These are phyloP conservation scores for Poicephalus gulielmi DNA, from an alignment of 2,113 vertebrate genomes.

Conservation along the genomic window DNA sequence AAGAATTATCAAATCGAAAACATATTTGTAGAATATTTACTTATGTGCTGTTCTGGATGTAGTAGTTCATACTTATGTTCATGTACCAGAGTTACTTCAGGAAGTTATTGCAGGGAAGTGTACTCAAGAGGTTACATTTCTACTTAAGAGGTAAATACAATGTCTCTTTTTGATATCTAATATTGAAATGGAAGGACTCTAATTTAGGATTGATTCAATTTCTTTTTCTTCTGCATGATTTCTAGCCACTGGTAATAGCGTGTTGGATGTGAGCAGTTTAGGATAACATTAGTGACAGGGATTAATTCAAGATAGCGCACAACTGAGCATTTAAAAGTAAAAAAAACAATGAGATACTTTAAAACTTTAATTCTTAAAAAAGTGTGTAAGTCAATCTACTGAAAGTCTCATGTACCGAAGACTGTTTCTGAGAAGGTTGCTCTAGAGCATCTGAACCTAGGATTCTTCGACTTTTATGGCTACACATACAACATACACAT, in stretches of 20 bases:
- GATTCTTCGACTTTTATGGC: rapidly evolving
- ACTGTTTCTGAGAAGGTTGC: neutral
- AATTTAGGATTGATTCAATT: neutral
- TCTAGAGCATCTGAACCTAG: neutral
- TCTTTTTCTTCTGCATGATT: neutral
- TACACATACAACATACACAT: rapidly evolving
- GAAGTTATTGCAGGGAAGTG: neutral
- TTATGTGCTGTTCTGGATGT: neutral
- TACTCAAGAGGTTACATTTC: neutral
- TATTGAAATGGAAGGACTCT: neutral
- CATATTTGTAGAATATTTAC: neutral
- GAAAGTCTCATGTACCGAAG: neutral
- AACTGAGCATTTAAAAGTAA: neutral
- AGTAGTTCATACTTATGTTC: neutral
- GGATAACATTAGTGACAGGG: neutral
- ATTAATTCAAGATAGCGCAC: neutral
- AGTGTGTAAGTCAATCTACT: neutral
- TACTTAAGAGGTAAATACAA: neutral
- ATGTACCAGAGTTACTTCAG: neutral
- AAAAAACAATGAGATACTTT: neutral
- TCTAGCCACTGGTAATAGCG: neutral
- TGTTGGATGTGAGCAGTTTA: neutral
- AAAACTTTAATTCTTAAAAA: neutral
- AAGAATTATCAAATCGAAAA: neutral
- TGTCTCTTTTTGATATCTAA: neutral